Evolutionary conservation across 2,113 vertebrate genomes (phyloP), one percentile per base, ranked within the genome.

Genomic region (Phasianus colchicus): DNA sequence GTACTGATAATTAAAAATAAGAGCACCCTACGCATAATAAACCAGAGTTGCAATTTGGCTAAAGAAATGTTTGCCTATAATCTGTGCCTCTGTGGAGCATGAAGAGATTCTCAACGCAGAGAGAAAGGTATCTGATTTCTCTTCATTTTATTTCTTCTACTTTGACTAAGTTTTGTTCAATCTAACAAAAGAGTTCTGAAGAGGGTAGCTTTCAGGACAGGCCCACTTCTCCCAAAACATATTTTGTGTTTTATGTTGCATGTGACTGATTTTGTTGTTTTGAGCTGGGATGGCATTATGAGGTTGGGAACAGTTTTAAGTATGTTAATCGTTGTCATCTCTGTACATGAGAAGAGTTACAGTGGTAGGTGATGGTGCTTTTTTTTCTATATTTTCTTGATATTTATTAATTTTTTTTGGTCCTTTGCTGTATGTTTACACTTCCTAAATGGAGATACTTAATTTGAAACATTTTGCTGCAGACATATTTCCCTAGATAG

Each of bases 1-100:
- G 22, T 29, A 42, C 7, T 89, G 81, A 69, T 81, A 92, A 96
- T 95, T 95, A 95, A 95, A 88, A 87, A 72, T n/a, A 75, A 93
- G 43, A 32, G 16, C 80, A 76, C 45, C 6, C 75, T 89, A 34
- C 40, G 32, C 58, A 40, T 81, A 73, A 85, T 57, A 83, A 87
- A 47, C 47, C 42, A 38, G 34, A 88, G n/a, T 64, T 77, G 57
- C 20, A 74, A 24, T 47, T 18, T 50, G 25, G n/a, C 65, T 87
- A 30, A 67, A 63, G 27, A 66, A 90, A 47, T 29, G 3, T 65
- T 90, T 78, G 13, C 6, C 45, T 90, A 76, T 83, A 61, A 84
- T 69, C 36, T 86, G 20, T 69, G 40, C 55, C 24, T 78, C 24
- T 73, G 40, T 74, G 36, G 40, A 71, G 3, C 48, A 50, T 16